Conservation (phyloP, 2,113 vertebrate species). For the Columba livia region DNA sequence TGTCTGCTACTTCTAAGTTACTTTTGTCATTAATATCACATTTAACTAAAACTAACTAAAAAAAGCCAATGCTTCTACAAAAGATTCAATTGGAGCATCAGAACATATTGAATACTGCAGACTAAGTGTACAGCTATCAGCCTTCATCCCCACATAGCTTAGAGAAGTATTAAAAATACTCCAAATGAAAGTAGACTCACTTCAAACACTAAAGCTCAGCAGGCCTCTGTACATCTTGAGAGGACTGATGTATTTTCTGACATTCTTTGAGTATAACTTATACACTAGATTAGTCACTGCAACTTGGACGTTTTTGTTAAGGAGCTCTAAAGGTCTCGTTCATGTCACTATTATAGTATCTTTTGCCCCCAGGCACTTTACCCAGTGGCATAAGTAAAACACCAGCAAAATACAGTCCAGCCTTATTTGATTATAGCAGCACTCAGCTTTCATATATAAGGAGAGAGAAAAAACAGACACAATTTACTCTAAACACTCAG, state of each 20-base stretch:
- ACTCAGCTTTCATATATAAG: neutral
- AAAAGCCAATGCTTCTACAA: neutral
- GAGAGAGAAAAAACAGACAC: neutral
- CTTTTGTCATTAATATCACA: neutral
- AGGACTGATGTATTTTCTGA: neutral
- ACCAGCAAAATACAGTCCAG: neutral
- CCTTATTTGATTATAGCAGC: neutral
- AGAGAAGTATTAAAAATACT: neutral
- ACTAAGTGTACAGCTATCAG: neutral
- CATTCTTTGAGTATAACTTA: neutral
- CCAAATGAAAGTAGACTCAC: neutral
- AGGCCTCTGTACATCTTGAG: neutral
- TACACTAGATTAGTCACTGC: neutral
- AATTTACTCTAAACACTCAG: neutral
- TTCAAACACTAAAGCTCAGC: neutral
- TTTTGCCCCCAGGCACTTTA: neutral
- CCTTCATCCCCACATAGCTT: neutral
- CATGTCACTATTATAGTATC: neutral
- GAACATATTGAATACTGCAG: neutral
- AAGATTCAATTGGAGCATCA: neutral
- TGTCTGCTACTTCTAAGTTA: neutral
- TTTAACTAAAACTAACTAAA: neutral
- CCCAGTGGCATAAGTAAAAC: neutral
- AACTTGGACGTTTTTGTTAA: neutral
- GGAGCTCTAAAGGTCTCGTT: neutral